Conservation (phyloP, 2,113 vertebrate species). For the Corydoras maculifer region DNA sequence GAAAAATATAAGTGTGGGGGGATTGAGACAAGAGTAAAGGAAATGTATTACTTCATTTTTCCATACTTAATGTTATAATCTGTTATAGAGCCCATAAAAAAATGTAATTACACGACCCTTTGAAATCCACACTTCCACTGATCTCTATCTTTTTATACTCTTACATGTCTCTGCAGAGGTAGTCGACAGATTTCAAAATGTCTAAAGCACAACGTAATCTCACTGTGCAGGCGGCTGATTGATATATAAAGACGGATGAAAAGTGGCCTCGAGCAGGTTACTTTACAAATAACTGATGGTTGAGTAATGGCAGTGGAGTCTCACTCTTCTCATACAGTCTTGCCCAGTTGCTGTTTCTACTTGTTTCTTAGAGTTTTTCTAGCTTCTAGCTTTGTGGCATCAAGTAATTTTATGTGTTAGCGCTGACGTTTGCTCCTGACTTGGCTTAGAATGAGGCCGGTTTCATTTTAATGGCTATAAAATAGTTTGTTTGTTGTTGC, state of each 20-base stretch:
- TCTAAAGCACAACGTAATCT: slow-evolving; percentile 33
- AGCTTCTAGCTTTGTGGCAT: not conserved
- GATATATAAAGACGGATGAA: slow-evolving; percentile 41
- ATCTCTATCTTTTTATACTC: slow-evolving; percentile 5
- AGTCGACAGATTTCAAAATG: slow-evolving; percentile 44
- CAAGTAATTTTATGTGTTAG: slow-evolving; percentile 8
- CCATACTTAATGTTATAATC: not conserved
- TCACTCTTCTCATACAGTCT: slow-evolving; percentile 50
- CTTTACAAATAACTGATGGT: slow-evolving; percentile 48
- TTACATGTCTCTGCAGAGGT: slow-evolving; percentile 53
- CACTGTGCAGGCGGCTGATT: slow-evolving; percentile 40
- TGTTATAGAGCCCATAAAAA: not conserved
- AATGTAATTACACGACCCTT: not conserved
- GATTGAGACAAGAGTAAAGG: no score
- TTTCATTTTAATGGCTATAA: not conserved
- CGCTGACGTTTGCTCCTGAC: not conserved
- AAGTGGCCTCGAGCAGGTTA: slow-evolving; percentile 48
- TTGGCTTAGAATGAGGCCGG: not conserved
- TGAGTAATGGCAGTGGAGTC: slow-evolving; percentile 63
- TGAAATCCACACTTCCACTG: slow-evolving; percentile 1
- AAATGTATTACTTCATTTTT: not conserved
- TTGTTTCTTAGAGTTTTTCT: slow-evolving; percentile 29
- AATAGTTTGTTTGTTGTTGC: not conserved
- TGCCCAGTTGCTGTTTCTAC: slow-evolving; percentile 35
- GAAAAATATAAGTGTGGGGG: not conserved